Conservation (phyloP, 2,113 vertebrate genomes). For the Zosterops japonicus region DNA sequence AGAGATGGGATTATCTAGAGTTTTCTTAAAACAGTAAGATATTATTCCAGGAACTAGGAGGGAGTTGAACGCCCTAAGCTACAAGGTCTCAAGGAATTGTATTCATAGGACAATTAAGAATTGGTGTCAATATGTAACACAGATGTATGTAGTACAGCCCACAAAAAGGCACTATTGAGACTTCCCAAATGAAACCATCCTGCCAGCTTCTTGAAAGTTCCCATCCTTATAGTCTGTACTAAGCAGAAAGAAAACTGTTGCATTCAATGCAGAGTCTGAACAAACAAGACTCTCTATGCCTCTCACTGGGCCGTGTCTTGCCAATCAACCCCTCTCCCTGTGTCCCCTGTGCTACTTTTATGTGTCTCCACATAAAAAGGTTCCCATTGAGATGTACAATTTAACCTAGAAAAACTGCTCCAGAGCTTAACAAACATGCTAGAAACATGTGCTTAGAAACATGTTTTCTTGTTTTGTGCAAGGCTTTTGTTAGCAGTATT, state of each 20-base stretch:
- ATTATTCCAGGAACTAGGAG: not conserved
- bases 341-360: not conserved
- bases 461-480: slow-evolving; percentile 9
- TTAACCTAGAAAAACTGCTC: slow-evolving; percentile 23
- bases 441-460: not conserved
- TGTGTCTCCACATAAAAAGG: slow-evolving; percentile 40
- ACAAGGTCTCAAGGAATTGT: not conserved
- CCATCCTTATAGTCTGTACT: not conserved
- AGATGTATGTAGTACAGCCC: not conserved
- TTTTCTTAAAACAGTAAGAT: not conserved
- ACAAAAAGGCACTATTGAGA: not conserved
- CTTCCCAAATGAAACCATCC: not conserved
- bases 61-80: not conserved
- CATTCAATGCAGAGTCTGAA: not conserved
- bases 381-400: slow-evolving; percentile 4
- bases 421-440: not conserved
- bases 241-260: not conserved
- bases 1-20: not conserved
- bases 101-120: not conserved
- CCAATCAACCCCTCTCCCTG: not conserved
- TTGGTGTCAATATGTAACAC: not conserved
- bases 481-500: slow-evolving; percentile 16
- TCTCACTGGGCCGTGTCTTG: slow-evolving; percentile 4
- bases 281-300: not conserved
- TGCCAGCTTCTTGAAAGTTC: not conserved